A percentile compares a stretch with the other conserved stretches of the same genome.
These are phyloP conservation scores for Oreochromis spilurus DNA, from an alignment of 2,113 vertebrate genomes.

Conservation along the genomic window DNA sequence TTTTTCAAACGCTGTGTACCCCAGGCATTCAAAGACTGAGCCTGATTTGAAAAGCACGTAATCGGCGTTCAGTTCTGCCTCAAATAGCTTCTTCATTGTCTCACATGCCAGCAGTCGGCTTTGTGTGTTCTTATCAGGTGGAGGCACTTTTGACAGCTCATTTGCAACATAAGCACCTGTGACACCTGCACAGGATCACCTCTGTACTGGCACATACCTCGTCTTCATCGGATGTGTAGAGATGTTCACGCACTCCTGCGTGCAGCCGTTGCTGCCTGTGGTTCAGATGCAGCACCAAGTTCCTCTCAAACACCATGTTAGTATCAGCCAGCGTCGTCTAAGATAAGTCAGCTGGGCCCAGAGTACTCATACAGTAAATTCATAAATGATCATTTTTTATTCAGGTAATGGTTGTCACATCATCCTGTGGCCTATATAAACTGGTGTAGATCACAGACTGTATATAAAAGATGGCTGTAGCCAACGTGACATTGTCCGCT, in stretches of 20 bases:
- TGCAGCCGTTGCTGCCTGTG: neutral
- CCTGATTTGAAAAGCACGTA: neutral
- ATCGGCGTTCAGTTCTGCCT: neutral
- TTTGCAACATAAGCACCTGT: neutral
- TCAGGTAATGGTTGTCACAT: accelerated
- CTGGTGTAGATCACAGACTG: neutral
- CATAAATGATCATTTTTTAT: neutral
- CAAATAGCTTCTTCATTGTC: neutral
- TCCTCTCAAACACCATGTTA: neutral
- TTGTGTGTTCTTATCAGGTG: neutral
- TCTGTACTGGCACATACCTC: neutral
- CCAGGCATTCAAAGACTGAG: neutral
- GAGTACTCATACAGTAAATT: neutral
- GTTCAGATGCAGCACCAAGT: neutral
- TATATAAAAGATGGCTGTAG: neutral
- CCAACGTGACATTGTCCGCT: accelerated
- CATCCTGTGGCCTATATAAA: neutral
- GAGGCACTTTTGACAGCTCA: neutral
- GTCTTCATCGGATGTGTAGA: neutral
- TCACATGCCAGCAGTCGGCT: neutral
- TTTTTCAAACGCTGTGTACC: neutral
- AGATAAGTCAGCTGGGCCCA: neutral
- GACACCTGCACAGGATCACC: neutral
- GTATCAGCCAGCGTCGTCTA: neutral
- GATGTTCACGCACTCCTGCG: neutral